Percentiles rank a stretch among this genome's conserved stretches.
These are phyloP conservation scores for Ictalurus punctatus DNA, from an alignment of 2,113 vertebrate genomes.

Conservation along the genomic window DNA sequence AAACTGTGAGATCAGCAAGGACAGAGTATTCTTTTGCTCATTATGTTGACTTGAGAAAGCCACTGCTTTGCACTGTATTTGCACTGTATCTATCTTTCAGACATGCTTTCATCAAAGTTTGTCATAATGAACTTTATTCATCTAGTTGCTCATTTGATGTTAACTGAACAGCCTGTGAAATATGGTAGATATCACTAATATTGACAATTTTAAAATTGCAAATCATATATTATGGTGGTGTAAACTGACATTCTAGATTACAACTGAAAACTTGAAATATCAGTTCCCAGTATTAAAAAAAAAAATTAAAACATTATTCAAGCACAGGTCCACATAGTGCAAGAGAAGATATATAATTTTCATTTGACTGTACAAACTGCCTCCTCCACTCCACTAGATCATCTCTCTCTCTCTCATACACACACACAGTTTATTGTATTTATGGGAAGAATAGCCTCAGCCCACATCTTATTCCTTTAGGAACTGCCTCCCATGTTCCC, in stretches of 20 bases:
- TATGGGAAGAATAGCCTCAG: conserved; percentile 34
- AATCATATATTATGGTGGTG: background rate
- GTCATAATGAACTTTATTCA: too few species aligned
- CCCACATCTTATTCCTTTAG: conserved; percentile 26
- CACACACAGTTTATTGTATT: conserved; percentile 39
- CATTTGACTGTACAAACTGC: conserved; percentile 25
- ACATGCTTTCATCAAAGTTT: too few species aligned
- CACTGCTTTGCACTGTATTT: too few species aligned
- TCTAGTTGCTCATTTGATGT: background rate
- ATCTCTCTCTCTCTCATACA: conserved; percentile 7
- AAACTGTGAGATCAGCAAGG: background rate
- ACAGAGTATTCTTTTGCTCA: background rate
- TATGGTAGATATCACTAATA: background rate
- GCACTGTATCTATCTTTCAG: too few species aligned
- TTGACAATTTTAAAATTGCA: background rate
- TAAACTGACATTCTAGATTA: background rate
- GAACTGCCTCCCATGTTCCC: conserved; percentile 10
- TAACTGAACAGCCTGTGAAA: background rate
- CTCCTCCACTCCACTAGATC: conserved; percentile 3
- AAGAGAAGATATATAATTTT: conserved; percentile 22
- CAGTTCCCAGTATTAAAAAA: conserved; percentile 9
- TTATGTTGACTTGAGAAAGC: too few species aligned
- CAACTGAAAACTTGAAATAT: conserved; percentile 8
- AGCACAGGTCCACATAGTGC: conserved; percentile 4
- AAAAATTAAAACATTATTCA: conserved; percentile 31